Percentiles rank a stretch among this genome's conserved stretches.
These are phyloP conservation scores for mouse (Mus musculus) DNA, from an alignment of 2,113 vertebrate species.

Conservation along the genomic window DNA sequence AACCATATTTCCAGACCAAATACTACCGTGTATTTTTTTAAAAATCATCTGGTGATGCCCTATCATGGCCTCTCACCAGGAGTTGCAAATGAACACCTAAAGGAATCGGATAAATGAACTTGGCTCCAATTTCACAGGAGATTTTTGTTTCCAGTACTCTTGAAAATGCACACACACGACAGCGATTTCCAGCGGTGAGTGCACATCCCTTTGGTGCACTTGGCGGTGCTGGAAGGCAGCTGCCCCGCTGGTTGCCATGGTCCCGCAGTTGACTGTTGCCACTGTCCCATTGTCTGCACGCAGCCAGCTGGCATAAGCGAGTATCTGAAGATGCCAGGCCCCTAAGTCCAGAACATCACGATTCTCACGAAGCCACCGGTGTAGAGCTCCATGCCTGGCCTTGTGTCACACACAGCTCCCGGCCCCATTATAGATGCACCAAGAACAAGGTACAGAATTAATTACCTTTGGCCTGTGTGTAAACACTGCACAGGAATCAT, in stretches of 20 bases:
- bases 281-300: too few relatives aligned
- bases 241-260: neutral
- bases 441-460: neutral
- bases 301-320: neutral
- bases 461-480: neutral
- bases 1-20: neutral
- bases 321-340: neutral
- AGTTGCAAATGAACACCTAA: neutral
- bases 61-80: neutral
- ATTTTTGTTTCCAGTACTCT: conserved; percentile 1
- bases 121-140: neutral
- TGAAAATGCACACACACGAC: neutral
- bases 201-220: too few relatives aligned
- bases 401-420: neutral
- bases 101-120: neutral
- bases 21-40: neutral
- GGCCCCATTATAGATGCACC: neutral
- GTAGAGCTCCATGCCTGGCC: neutral
- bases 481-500: neutral
- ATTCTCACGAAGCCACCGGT: neutral
- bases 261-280: fast-evolving
- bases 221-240: neutral
- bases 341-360: neutral
- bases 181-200: neutral
- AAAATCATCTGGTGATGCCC: neutral